Percentiles rank a stretch among this genome's conserved stretches.
These are phyloP conservation scores for Pyrrhura leucotis DNA, from an alignment of 2,797 vertebrate genomes.

Conservation along the genomic window DNA sequence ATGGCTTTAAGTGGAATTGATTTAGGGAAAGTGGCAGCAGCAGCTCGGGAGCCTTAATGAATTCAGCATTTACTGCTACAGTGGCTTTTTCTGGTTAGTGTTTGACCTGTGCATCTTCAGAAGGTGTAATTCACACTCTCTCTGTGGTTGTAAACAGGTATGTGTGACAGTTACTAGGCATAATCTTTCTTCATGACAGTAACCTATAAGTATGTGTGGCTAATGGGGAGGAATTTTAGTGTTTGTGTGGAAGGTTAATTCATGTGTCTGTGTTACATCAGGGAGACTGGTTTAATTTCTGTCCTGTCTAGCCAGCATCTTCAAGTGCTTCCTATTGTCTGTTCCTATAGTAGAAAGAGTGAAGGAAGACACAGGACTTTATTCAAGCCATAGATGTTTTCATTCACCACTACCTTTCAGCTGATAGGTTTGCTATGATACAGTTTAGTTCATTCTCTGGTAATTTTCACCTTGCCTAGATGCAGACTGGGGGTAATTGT, in stretches of 20 bases:
- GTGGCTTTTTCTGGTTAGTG: neutral
- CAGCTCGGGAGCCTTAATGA: accelerated
- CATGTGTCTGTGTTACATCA: accelerated
- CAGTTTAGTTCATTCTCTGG: neutral
- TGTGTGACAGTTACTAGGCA: accelerated
- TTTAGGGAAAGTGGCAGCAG: neutral
- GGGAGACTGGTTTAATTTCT: neutral
- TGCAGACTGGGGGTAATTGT: neutral
- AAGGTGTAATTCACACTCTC: neutral
- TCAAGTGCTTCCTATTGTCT: neutral
- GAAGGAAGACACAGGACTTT: neutral
- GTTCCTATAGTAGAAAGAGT: neutral
- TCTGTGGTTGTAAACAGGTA: neutral
- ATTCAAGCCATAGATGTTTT: neutral
- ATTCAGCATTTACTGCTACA: neutral
- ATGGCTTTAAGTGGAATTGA: neutral
- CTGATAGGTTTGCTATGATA: neutral
- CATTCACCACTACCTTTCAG: neutral
- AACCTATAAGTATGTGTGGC: neutral
- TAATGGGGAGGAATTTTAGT: neutral
- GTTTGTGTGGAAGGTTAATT: neutral
- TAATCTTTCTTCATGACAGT: neutral
- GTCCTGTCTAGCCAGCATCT: neutral
- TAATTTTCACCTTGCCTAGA: neutral
- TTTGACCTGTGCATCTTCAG: neutral